Conservation (phyloP, 2,888 invertebrate genomes). For the Sepioteuthis lessoniana region DNA sequence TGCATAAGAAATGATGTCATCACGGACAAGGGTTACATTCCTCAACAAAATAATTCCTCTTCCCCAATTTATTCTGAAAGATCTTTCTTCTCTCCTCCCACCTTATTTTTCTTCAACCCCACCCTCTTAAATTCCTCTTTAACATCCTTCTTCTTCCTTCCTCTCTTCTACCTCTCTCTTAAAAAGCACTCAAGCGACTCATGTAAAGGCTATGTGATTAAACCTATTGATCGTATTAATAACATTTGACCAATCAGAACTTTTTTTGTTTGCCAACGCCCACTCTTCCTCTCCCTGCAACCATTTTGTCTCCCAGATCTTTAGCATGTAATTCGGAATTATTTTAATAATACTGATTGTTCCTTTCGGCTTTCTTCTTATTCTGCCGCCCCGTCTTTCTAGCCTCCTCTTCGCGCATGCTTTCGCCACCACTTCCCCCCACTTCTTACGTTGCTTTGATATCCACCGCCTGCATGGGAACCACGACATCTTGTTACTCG, state of each 20-base stretch:
- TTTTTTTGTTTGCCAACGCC: constrained; percentile 2
- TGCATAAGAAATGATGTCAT: neutral
- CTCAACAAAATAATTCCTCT: neutral
- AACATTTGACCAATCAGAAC: constrained; percentile 23
- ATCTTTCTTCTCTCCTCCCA: neutral
- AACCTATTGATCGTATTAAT: neutral
- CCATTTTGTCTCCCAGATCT: neutral
- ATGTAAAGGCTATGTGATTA: neutral
- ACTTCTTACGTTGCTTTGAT: neutral
- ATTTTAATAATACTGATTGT: constrained; percentile 33
- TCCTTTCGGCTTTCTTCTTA: neutral
- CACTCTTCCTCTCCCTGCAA: neutral
- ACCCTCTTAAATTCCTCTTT: neutral
- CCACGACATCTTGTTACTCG: neutral
- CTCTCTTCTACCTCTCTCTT: neutral
- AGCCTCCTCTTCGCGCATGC: neutral
- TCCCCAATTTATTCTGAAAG: too few relatives aligned
- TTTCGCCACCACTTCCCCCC: neutral
- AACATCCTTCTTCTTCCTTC: neutral
- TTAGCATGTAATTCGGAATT: constrained; percentile 33
- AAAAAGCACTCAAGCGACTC: neutral
- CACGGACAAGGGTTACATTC: neutral
- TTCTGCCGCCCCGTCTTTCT: too few relatives aligned
- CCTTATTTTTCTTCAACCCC: neutral
- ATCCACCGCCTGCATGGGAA: neutral